phyloP scores from a whole-genome alignment of 2,797 vertebrate genomes.

The Acanthurus leucopareius region DNA sequence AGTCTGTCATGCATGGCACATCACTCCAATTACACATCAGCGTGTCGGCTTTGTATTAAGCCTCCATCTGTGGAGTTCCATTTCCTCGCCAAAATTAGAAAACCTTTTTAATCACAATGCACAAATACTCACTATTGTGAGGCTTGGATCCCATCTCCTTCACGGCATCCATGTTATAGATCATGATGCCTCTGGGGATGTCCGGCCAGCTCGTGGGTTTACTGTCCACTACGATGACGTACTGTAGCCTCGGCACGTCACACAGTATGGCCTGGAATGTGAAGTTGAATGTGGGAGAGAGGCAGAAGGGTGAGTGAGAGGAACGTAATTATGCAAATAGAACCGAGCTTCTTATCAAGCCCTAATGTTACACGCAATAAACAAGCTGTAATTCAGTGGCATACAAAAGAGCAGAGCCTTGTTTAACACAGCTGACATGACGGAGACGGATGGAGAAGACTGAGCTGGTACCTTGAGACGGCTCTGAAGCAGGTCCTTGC shows the following conservation, averaged over 20 bases:
- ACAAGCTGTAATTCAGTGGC: constrained; percentile 12
- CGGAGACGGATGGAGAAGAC: not conserved
- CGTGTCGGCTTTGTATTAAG: constrained; percentile 61
- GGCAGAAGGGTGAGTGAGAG: not conserved
- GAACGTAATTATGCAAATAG: constrained; percentile 27
- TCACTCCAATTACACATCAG: constrained; percentile 63
- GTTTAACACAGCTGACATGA: not conserved
- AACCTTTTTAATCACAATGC: constrained; percentile 63
- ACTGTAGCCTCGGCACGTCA: constrained; percentile 90
- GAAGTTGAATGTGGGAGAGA: constrained; percentile 7
- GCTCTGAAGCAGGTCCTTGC: constrained; percentile 94
- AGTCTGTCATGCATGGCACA: constrained; percentile 34
- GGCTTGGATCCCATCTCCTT: constrained; percentile 92
- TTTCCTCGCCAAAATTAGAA: constrained; percentile 68
- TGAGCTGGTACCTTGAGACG: constrained; percentile 90
- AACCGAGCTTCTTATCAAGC: constrained; percentile 3
- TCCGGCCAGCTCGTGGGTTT: constrained; percentile 89
- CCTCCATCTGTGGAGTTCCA: constrained; percentile 48
- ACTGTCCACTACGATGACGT: constrained; percentile 93
- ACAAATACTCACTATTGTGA: constrained; percentile 83
- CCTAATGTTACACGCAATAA: constrained; percentile 11
- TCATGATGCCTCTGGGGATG: constrained; percentile 90
- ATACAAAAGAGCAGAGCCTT: not conserved
- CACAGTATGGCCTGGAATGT: constrained; percentile 90
- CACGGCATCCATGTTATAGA: constrained; percentile 93